phyloP scores from a whole-genome alignment of 2,113 vertebrate genomes.

The Piliocolobus tephrosceles region DNA sequence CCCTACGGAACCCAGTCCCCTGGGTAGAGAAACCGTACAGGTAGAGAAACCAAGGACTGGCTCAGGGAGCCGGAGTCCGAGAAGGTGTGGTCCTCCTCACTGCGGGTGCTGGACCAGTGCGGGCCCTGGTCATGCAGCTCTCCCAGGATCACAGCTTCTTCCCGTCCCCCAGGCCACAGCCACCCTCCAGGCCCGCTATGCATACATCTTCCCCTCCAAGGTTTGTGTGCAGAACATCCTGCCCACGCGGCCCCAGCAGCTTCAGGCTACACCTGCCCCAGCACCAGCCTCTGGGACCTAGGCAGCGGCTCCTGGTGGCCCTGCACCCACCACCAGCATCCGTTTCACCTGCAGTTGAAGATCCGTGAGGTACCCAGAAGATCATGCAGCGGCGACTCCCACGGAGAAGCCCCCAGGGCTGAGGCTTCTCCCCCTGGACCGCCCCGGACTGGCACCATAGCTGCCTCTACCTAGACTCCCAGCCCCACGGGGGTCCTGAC shows the following conservation, averaged over 20 bases:
- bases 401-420: constrained; percentile 82
- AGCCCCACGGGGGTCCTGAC: constrained; percentile 74
- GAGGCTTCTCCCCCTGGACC: constrained; percentile 65
- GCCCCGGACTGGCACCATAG: constrained; percentile 25
- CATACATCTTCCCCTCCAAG: constrained; percentile 95
- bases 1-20: constrained; percentile 74
- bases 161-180: constrained; percentile 95
- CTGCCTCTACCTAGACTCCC: constrained; percentile 79
- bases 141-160: constrained; percentile 97
- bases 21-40: constrained; percentile 47
- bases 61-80: constrained; percentile 93
- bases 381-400: constrained; percentile 94
- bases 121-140: constrained; percentile 95
- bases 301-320: constrained; percentile 49
- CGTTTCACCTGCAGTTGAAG: constrained; percentile 94
- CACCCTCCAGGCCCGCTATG: constrained; percentile 93
- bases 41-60: constrained; percentile 82
- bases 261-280: constrained; percentile 78
- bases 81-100: constrained; percentile 93
- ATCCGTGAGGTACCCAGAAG: constrained; percentile 95
- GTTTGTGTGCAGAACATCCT: constrained; percentile 94
- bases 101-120: constrained; percentile 93
- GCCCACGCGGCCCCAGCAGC: constrained; percentile 91
- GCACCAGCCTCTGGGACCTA: constrained; percentile 74
- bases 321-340: constrained; percentile 86